Conservation (phyloP, 2,113 vertebrate species). For the Ahaetulla prasina region DNA sequence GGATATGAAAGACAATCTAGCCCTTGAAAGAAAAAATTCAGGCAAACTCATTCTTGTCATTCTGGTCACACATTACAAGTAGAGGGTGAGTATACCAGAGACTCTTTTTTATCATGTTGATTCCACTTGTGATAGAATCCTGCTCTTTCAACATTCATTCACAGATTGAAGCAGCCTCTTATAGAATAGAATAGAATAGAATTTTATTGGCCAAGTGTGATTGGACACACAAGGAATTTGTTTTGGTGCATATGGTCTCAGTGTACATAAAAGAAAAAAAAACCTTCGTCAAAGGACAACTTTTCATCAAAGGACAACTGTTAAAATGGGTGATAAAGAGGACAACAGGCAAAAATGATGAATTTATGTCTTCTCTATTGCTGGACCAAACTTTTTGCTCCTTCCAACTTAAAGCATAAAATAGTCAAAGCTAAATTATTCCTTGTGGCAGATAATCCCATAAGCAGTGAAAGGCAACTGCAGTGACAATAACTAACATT, state of each 20-base stretch:
- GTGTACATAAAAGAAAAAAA: no score
- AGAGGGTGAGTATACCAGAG: neutral
- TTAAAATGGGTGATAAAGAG: neutral
- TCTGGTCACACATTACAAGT: neutral
- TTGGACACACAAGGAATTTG: no score
- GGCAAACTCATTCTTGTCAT: neutral
- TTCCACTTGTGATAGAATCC: neutral
- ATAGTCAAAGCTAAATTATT: neutral
- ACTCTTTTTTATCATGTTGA: neutral
- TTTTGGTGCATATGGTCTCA: no score
- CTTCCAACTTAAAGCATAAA: neutral
- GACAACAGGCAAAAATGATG: neutral
- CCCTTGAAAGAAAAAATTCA: neutral
- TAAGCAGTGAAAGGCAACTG: neutral
- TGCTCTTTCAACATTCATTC: neutral
- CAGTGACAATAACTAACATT: neutral
- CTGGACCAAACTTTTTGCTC: neutral
- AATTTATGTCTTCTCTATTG: neutral
- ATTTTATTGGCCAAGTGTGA: no score
- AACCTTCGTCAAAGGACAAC: no score
- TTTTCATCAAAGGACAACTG: no score
- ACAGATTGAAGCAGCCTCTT: neutral
- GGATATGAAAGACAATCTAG: neutral
- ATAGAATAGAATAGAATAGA: no score
- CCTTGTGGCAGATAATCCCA: neutral